A percentile compares a stretch with the other conserved stretches of the same genome.
Conservation (phyloP, 2,113 vertebrate genomes). For the Chloropsis cyanopogon region DNA sequence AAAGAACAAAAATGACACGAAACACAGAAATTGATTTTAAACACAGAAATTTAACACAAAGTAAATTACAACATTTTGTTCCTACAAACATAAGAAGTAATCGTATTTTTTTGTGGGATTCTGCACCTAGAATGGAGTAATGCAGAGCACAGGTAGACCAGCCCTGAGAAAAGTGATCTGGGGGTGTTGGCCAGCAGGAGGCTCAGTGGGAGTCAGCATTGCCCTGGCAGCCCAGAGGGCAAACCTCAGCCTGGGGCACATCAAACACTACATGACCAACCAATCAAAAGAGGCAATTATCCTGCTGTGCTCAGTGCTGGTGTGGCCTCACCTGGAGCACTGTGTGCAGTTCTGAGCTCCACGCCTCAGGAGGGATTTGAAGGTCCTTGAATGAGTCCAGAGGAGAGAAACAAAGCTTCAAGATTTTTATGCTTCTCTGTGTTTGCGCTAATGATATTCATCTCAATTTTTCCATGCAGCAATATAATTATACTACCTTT, state of each 20-base stretch:
- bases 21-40: not conserved
- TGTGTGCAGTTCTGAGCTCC: not conserved
- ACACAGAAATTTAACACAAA: not conserved
- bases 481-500: not conserved
- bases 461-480: not conserved
- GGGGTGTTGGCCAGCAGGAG: fast-evolving
- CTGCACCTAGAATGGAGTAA: not conserved
- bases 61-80: not conserved
- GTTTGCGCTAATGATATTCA: not conserved
- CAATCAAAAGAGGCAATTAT: not conserved
- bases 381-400: not conserved
- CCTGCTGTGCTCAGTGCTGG: not conserved
- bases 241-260: fast-evolving
- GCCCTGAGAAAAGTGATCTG: not conserved
- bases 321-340: not conserved
- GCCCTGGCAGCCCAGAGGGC: not conserved
- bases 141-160: not conserved
- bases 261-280: not conserved
- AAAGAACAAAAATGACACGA: not conserved
- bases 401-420: not conserved
- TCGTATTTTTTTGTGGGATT: not conserved
- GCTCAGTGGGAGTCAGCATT: not conserved
- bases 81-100: not conserved
- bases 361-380: not conserved
- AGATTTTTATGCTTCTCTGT: not conserved